Base-by-base conservation (phyloP, 64 coral and sea anemone species). In the Pachyseris speciosa region DNA sequence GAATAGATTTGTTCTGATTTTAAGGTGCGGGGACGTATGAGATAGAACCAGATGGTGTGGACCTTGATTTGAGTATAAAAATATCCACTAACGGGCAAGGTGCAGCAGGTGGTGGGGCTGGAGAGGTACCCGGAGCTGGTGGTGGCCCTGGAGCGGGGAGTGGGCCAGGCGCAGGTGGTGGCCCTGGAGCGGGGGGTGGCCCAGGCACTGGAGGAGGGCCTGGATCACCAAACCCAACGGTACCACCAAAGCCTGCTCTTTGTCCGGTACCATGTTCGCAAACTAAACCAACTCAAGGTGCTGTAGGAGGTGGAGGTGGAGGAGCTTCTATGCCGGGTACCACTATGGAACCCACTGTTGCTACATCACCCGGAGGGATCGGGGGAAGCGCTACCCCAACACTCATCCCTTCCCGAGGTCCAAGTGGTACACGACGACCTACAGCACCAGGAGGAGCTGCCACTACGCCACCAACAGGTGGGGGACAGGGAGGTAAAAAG, bases 11-110 rank as follows among this genome's bases (percentile, higher is more conserved):
- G 34, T 34, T 44, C 22, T 5, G 22, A 32, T 71, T 9, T 16
- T 7, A 19, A 90, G 87, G 87, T 37, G 75, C 77, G 12, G 87
- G 87, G 0, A 78, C 74, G 20, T 90, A 90, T 69, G 72, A 90
- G 60, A 57, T 90, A 28, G 16, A 39, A 32, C 29, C 58, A 3
- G 87, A 90, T 90, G 57, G 77, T 19, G 74, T 90, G 9, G 74
- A 90, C 22, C 22, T 90, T 19, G 87, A 80, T 67, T 19, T 90
- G 0, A 80, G 65, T 20, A 27, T 90, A 13, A 90, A 80, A 50
- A 90, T 90, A 30, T 67, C 83, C 13, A 38, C 63, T 17, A 19
- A 69, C 9, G 65, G 20, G 36, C 37, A 28, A 42, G 39, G 38
- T 0, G 37, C 2, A 1, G 20, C 42, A 27, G 59, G 83, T 15